These are phyloP conservation scores for Acanthosepion esculentum DNA, from an alignment of 2,888 invertebrate genomes.

Conservation along the genomic window DNA sequence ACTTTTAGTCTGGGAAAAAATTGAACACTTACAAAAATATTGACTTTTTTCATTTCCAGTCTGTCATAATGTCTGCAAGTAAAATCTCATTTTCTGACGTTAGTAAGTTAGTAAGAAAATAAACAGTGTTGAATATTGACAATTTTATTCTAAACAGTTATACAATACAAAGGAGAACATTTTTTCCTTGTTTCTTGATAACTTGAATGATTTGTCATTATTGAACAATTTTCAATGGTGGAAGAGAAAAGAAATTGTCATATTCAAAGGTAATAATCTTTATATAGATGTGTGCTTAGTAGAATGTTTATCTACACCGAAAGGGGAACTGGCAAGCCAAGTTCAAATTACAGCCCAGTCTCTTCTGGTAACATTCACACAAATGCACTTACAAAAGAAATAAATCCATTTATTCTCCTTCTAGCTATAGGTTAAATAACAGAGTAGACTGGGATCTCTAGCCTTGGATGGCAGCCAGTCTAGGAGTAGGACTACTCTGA, in stretches of 20 bases:
- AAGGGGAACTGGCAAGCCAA: no score
- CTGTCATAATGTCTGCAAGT: neutral
- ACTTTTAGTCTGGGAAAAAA: neutral
- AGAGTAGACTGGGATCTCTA: no score
- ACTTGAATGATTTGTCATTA: neutral
- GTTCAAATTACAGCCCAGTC: no score
- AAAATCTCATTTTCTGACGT: neutral
- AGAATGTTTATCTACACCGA: no score
- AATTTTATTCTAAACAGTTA: neutral
- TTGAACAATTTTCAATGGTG: neutral
- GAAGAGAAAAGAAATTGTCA: neutral
- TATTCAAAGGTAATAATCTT: no score
- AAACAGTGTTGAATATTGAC: neutral
- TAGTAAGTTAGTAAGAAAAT: neutral
- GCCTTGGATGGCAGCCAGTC: no score
- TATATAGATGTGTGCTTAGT: no score
- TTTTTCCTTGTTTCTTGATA: neutral
- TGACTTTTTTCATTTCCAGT: neutral
- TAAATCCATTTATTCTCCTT: no score
- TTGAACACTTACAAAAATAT: neutral
- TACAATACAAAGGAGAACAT: neutral
- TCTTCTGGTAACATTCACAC: no score
- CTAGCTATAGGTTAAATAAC: no score
- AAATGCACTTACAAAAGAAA: no score
- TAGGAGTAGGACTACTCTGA: no score